A percentile compares a stretch with the other conserved stretches of the same genome.
These are phyloP conservation scores for Acipenser ruthenus DNA, from an alignment of 2,797 vertebrate species.

Conservation along the genomic window DNA sequence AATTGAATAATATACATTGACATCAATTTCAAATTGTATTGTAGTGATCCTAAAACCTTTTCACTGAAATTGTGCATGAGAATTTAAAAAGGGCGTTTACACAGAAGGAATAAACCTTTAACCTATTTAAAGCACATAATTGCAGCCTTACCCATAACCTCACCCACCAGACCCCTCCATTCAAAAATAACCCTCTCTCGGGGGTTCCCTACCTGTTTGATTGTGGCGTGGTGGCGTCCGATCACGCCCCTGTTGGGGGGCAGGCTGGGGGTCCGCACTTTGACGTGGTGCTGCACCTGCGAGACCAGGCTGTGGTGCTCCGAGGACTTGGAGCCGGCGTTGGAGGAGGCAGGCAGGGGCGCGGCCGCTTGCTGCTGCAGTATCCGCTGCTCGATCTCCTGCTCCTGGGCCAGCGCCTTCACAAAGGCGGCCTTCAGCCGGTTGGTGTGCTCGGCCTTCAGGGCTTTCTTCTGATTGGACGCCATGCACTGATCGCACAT, in stretches of 20 bases:
- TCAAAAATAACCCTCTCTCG: neutral
- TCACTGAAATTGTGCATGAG: too few species aligned
- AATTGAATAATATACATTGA: too few species aligned
- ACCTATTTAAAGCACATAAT: too few species aligned
- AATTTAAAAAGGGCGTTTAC: too few species aligned
- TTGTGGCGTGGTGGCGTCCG: constrained; percentile 65
- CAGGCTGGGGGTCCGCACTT: constrained; percentile 24
- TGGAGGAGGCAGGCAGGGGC: constrained; percentile 40
- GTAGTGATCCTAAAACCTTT: too few species aligned
- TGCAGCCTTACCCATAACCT: neutral
- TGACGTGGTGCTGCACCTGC: constrained; percentile 15
- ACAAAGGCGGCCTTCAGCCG: constrained; percentile 94
- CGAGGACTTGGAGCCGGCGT: constrained; percentile 43
- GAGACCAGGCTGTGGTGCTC: constrained; percentile 39
- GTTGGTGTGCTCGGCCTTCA: constrained; percentile 93
- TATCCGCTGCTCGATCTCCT: constrained; percentile 95
- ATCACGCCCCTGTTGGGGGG: constrained; percentile 63
- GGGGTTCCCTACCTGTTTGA: constrained; percentile 71
- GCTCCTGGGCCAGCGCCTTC: constrained; percentile 94
- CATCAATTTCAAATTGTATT: too few species aligned
- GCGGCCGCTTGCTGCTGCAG: constrained; percentile 73
- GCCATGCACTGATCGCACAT: constrained; percentile 97
- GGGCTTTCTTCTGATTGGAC: constrained; percentile 89
- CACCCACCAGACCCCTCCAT: neutral
- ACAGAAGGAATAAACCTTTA: too few species aligned